Evolutionary conservation across 1,140 invertebrate species (phyloP).

Genomic region (Formica exsecta): DNA sequence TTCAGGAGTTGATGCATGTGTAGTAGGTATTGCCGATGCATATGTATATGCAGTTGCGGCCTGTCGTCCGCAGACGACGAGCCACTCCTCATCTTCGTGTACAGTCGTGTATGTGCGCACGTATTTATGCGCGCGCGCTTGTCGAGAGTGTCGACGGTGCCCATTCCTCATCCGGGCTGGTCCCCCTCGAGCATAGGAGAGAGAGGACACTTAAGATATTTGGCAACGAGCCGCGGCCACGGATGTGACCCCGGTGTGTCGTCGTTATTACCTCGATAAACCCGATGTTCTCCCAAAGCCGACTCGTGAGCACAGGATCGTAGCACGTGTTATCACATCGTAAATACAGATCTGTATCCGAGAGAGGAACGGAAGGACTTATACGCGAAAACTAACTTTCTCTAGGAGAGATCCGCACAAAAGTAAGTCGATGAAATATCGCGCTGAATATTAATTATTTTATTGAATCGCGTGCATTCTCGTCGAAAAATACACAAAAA

Average conservation of each 20-base stretch:
- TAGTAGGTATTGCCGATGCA: constrained; percentile 36
- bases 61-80: constrained; percentile 66
- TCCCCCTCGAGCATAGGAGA: background rate
- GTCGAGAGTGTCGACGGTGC: background rate
- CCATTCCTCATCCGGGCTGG: constrained; percentile 32
- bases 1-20: constrained; percentile 14
- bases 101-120: background rate
- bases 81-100: constrained; percentile 36
- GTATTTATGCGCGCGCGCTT: background rate
- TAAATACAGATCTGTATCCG: background rate
- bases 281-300: constrained; percentile 34
- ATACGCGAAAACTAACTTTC: background rate
- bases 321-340: constrained; percentile 19
- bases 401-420: background rate
- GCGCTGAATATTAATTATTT: constrained; percentile 11
- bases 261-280: constrained; percentile 53
- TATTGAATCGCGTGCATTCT: background rate
- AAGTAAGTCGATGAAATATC: background rate
- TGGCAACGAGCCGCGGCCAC: constrained; percentile 63
- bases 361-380: background rate
- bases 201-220: constrained; percentile 64
- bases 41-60: constrained; percentile 58
- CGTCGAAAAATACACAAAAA: constrained; percentile 2
- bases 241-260: constrained; percentile 22
- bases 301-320: constrained; percentile 25